These are phyloP conservation scores for Saxicola maurus DNA, from an alignment of 2,797 vertebrate species.

Conservation along the genomic window DNA sequence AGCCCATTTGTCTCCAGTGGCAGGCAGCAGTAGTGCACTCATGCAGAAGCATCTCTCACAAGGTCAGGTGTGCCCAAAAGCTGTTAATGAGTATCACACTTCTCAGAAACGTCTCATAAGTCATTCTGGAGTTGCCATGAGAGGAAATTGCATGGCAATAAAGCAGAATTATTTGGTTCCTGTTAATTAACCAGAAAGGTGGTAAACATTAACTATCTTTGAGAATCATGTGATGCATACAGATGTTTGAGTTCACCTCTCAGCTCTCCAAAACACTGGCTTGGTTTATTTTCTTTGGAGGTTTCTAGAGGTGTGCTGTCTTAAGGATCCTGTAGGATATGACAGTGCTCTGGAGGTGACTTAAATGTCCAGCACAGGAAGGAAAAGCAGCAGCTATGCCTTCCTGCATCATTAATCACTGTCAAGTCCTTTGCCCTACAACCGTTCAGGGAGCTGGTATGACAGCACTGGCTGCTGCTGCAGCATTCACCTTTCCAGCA, in stretches of 20 bases:
- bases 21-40: neutral
- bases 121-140: neutral
- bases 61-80: neutral
- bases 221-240: neutral
- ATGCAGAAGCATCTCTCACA: neutral
- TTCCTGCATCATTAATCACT: neutral
- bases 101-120: neutral
- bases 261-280: neutral
- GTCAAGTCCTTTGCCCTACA: neutral
- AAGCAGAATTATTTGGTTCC: neutral
- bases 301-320: neutral
- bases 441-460: neutral
- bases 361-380: neutral
- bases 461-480: neutral
- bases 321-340: neutral
- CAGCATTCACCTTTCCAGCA: rapidly evolving
- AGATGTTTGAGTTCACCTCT: neutral
- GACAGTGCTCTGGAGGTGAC: rapidly evolving
- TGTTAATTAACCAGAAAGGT: neutral
- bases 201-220: slow-evolving; percentile 11
- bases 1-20: neutral
- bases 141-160: neutral
- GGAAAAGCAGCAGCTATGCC: neutral
- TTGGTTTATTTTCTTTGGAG: neutral
- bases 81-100: neutral